Base-by-base conservation (phyloP, 2,797 vertebrate species). In the Takifugu ocellatus region DNA sequence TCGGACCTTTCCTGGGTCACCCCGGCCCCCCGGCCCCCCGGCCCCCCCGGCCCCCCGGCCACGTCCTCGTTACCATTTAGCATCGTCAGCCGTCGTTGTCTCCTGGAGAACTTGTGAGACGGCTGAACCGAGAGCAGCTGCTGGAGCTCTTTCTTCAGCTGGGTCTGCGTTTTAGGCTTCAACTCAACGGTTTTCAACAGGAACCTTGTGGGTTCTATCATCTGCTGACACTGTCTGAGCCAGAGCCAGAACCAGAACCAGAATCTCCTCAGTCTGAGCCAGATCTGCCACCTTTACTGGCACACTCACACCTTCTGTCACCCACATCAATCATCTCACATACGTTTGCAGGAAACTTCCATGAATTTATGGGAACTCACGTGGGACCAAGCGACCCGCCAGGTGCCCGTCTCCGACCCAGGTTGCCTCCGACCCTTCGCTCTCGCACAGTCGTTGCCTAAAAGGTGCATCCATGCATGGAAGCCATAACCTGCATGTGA, bases 311-410 rank as follows among this genome's bases (percentile, higher is more conserved):
- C 66, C 59, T 56, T 51, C 80, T 61, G 49, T 85, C 75, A 84
- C 75, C 77, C 75, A 81, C 87, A 84, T 91, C 74, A 91, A 89
- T 87, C 78, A 85, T 89, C 77, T 91, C 55, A 63, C 89, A 88
- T 87, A 90, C 90, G 54, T 91, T 92, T 90, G 87, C 90, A 91
- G 90, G 91, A 89, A 91, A 90, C 89, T 82, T 90, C 89, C 84
- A 74, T 91, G 90, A 92, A 87, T 90, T 89, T 93, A 89, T 90
- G 88, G 89, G 84, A 91, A 87, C 89, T 90, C 88, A 90, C 89
- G 89, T 88, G 85, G 90, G 88, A 84, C 90, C 89, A 77, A 91
- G 88, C 87, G 90, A 83, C 88, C 82, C 88, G 86, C 89, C 90
- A 92, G 90, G 90, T 92, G 92, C 43, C 63, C 61, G 17, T 52